Evolutionary conservation across 2,113 vertebrate species (phyloP).

Genomic region (Petaurus breviceps): DNA sequence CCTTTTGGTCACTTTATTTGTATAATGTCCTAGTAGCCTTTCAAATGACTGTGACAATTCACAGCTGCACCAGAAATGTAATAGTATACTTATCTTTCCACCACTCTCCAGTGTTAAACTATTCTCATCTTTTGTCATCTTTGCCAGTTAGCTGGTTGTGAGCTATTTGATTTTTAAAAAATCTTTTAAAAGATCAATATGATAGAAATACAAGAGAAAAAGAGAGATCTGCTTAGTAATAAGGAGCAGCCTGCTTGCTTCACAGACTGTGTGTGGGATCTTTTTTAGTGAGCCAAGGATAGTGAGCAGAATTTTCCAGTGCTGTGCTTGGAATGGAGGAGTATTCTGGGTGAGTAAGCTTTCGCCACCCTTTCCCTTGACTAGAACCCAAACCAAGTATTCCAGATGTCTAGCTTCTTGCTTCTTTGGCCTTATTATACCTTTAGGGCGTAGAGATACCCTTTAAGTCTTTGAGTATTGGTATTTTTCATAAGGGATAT

Average conservation of each 20-base stretch:
- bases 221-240: conserved; percentile 4
- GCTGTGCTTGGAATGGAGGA: conserved; percentile 98
- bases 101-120: background rate
- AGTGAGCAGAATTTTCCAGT: conserved; percentile 96
- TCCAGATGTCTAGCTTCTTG: background rate
- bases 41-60: background rate
- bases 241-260: background rate
- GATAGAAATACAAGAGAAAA: background rate
- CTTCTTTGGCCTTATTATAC: background rate
- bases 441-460: background rate
- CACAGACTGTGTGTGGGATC: conserved; percentile 37
- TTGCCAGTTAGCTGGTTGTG: background rate
- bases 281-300: conserved; percentile 93
- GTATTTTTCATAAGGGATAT: background rate
- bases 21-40: background rate
- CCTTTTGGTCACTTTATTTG: background rate
- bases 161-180: background rate
- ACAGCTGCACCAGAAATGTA: background rate
- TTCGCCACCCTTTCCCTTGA: conserved; percentile 1
- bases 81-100: background rate
- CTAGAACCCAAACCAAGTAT: background rate
- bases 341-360: conserved; percentile 94
- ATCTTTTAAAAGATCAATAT: background rate
- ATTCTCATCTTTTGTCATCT: background rate
- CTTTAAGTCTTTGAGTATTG: conserved; percentile 24